Base-by-base conservation (phyloP, 2,113 vertebrate genomes). In the Oryctolagus cuniculus region DNA sequence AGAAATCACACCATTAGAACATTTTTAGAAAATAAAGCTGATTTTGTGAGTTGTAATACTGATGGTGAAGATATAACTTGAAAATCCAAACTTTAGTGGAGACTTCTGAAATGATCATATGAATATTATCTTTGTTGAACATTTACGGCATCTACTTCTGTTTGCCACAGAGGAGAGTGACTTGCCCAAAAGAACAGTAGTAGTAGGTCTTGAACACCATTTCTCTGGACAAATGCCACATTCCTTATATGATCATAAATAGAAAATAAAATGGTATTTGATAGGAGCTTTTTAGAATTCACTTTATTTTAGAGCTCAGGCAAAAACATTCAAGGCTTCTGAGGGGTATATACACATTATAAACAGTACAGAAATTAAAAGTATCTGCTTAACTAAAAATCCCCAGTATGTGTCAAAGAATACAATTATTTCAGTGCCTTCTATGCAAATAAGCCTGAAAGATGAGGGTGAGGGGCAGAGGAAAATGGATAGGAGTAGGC, bases 1-100 rank as follows among this genome's bases (percentile, higher is more conserved):
- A 97, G 87, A 98, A 82, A 98, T 61, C 2, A 36, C 73, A 94
- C 66, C 78, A 95, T 97, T 94, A 97, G 97, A 96, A 77, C 97
- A 86, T 89, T 89, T 92, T 93, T 3, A 15, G 64, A 63, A 17
- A 84, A 87, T 61, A 86, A 84, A 0, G 5, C 19, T 38, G 74
- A 89, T 74, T 44, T 44, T 63, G 49, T 83, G 0, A 0, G 21
- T 66, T 73, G 25, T 21, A 44, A 82, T 58, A 44, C 38, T 53
- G 86, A 58, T 38, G 58, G 49, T 31, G 61, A 0, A 2, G 29
- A 90, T 64, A 89, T 74, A 74, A 97, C 75, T 25, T 8, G 70
- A 72, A 19, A 38, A 29, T 70, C 72, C 70, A 96, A 73, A 6
- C 13, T 44, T 51, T 51, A 61, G 34, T 2, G 38, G 79, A 75